Base-by-base conservation (phyloP, 2,888 invertebrate species). In the Caprella mutica region DNA sequence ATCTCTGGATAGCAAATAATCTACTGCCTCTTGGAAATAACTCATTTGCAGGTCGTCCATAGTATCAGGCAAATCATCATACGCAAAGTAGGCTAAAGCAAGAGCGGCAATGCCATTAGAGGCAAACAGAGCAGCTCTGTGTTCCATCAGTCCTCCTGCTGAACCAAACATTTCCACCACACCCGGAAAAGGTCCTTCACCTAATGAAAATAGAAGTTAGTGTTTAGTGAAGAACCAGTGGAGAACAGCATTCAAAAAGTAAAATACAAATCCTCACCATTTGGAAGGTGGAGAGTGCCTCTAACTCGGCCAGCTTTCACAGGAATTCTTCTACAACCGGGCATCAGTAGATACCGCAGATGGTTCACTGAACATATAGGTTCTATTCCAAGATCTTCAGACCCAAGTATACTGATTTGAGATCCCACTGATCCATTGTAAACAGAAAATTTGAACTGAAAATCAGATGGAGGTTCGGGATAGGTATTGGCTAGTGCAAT, bases 111-210 rank as follows among this genome's bases (percentile, higher is more conserved):
- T 50, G 1, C 65, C 65, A 44, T 52, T 48, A 14, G 61, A 55
- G 1, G 61, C 61, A 12, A 61, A 23, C 40, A 56, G 44, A 12
- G 61, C 55, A 55, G 53, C 24, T 1, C 62, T 40, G 26, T 56
- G 55, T 35, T 62, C 62, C 56, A 62, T 40, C 8, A 62, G 44
- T 5, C 62, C 62, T 0, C 62, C 62, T 8, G 58, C 59, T 4
- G 43, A 42, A 9, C 62, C 62, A 50, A 59, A 62, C 62, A 62
- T 43, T 35, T 62, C 62, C 1, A 62, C 52, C 30, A 62, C 58
- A 3, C 62, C 62, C 19, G 62, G 62, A 52, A 62, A 62, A 5
- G 62, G 62, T 12, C 62, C 62, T 23, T 48, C 42, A n/a, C 62
- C 62, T 62, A 46, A 2, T 5, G 14, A 19, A n/a, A n/a, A n/a